Evolutionary conservation across 2,113 vertebrate genomes (phyloP), one percentile per base, ranked within the genome.

Genomic region (Gambusia affinis): DNA sequence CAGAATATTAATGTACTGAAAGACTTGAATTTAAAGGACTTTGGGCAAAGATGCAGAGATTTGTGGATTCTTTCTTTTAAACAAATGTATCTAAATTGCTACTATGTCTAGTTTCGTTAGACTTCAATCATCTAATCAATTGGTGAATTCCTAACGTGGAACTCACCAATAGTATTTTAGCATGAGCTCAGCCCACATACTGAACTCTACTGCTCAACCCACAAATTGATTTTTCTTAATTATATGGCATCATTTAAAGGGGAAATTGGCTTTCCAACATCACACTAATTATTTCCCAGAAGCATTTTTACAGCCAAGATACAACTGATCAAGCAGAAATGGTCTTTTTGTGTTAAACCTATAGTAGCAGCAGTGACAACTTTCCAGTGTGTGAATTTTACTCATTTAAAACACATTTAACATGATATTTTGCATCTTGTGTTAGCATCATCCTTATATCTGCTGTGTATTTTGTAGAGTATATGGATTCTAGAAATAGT

Each of bases 1-100:
- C 30, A 57, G 51, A 82, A 73, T 37, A 28, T 60, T 76, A 30
- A 33, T 65, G 81, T 91, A 72, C 44, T 42, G 39, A 47, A 47
- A 37, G 69, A 83, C 64, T 67, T 30, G 54, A 80, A 60, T 67
- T 64, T 62, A n/a, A 64, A 85, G 71, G 24, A 24, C 10, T 57
- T 57, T 57, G 51, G 51, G 24, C n/a, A 57, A 1, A 57, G 22
- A 57, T 57, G 7, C 8, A n/a, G 51, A 57, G 51, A 57, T 24
- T 22, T 57, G 44, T 4, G 15, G 14, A 19, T 17, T 47, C 17
- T 47, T 15, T 5, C 14, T 47, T 47, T 47, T 17, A 47, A 47
- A 47, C 44, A 8, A 24, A 57, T 11, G 24, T 24, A 24, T 2
- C 19, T 51, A 24, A 24, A 57, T 57, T n/a, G 51, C 51, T 10